Conservation (phyloP, 2,888 invertebrate genomes). For the Rosalia funebris region DNA sequence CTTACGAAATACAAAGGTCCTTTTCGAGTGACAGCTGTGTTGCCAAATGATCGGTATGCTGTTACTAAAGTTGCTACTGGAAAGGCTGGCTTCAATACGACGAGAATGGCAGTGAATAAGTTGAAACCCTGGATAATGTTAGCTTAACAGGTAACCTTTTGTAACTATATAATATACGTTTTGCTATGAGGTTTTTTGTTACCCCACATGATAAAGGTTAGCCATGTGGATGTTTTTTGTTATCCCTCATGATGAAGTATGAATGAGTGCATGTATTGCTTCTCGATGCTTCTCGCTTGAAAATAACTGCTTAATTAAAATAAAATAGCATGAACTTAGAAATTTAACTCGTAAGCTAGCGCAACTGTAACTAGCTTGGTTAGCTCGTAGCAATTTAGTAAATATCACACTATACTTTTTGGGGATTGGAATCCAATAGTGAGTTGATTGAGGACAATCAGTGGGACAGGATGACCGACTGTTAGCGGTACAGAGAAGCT, state of each 20-base stretch:
- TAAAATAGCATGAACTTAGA: no score
- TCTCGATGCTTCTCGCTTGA: not conserved
- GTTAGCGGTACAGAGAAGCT: no score
- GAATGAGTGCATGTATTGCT: not conserved
- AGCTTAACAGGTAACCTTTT: not conserved
- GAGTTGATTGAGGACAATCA: conserved; percentile 6
- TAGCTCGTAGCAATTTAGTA: not conserved
- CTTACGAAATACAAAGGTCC: conserved; percentile 35
- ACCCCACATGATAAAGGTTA: not conserved
- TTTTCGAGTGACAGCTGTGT: conserved; percentile 19
- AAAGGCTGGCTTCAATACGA: not conserved
- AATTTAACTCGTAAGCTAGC: no score
- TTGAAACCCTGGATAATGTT: conserved; percentile 1
- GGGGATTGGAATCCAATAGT: not conserved
- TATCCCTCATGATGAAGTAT: not conserved
- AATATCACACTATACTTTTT: not conserved
- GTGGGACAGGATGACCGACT: not conserved
- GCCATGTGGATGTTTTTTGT: not conserved
- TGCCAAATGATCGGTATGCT: conserved; percentile 16
- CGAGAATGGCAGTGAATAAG: not conserved
- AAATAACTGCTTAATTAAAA: not conserved
- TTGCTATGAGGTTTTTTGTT: not conserved
- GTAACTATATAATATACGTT: not conserved
- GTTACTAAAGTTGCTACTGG: not conserved
- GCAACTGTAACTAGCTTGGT: no score